Conservation (phyloP, 2,113 vertebrate genomes). For the Chunga burmeisteri region DNA sequence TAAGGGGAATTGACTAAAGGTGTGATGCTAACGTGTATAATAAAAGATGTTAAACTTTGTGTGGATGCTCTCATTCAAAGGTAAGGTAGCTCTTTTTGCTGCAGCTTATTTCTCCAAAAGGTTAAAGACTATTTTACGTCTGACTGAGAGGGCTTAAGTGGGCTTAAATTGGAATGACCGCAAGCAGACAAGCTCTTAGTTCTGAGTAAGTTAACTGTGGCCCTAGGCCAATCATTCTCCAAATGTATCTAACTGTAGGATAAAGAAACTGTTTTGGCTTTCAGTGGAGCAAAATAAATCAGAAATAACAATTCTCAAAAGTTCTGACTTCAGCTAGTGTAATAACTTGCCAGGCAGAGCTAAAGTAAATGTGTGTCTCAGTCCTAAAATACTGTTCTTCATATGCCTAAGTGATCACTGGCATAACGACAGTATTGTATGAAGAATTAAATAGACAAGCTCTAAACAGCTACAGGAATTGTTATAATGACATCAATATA, state of each 20-base stretch:
- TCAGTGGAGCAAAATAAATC: background rate
- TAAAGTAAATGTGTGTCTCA: background rate
- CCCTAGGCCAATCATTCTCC: background rate
- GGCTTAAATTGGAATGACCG: background rate
- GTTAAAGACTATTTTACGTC: background rate
- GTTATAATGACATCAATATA: conserved; percentile 1
- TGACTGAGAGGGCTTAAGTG: background rate
- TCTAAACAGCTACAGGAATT: background rate
- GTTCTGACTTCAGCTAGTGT: background rate
- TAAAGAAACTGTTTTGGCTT: background rate
- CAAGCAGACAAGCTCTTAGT: background rate
- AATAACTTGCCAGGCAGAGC: background rate
- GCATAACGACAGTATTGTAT: conserved; percentile 25
- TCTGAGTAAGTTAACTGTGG: background rate
- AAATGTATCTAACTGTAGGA: background rate
- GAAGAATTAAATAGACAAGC: conserved; percentile 10
- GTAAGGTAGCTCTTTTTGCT: background rate
- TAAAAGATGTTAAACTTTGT: background rate
- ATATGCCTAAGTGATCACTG: background rate
- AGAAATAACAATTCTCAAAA: background rate
- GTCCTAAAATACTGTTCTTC: background rate
- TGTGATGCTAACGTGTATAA: background rate
- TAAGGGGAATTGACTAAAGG: background rate
- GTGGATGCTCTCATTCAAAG: background rate
- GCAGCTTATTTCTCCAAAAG: background rate